Conservation (phyloP, 2,113 vertebrate species). For the Motacilla alba region DNA sequence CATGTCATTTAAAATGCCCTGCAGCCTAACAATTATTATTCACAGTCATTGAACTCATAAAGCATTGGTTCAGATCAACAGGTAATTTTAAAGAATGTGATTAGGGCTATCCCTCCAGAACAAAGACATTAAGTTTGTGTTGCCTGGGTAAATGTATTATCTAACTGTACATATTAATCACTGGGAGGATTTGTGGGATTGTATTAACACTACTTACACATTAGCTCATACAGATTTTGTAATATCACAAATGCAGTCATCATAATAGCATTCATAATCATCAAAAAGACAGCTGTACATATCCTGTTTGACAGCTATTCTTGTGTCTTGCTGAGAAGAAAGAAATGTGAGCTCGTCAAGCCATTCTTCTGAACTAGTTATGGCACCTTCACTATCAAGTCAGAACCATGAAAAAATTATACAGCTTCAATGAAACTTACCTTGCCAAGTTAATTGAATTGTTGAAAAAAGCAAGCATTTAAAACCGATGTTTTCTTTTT, state of each 20-base stretch:
- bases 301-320: neutral
- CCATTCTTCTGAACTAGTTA: neutral
- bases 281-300: neutral
- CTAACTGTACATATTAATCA: neutral
- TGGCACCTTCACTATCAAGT: neutral
- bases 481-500: neutral
- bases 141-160: neutral
- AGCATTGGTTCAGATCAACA: neutral
- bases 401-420: neutral
- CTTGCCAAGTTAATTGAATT: neutral
- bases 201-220: neutral
- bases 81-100: neutral
- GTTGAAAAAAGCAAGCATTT: neutral
- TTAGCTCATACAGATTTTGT: neutral
- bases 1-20: neutral
- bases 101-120: neutral
- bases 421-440: neutral
- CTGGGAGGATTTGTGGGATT: neutral
- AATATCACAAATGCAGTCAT: neutral
- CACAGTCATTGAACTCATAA: neutral
- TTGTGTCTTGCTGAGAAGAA: neutral
- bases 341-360: neutral
- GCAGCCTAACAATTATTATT: neutral
- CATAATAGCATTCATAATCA: neutral
- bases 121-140: neutral